Conservation (phyloP, 2,888 invertebrate genomes). For the Malacosoma neustria region DNA sequence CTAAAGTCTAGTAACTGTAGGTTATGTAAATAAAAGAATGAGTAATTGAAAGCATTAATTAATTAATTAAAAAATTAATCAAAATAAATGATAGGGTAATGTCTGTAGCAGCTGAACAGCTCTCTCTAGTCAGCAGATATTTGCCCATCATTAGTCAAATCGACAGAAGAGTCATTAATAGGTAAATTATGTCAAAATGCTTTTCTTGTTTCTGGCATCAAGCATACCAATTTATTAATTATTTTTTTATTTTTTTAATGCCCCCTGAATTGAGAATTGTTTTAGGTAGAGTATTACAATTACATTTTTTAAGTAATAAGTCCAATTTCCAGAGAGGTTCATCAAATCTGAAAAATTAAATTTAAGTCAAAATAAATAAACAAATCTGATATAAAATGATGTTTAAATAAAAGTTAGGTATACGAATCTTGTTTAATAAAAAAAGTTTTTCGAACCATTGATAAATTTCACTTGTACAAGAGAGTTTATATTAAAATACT, state of each 20-base stretch:
- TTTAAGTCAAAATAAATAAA: conserved; percentile 1
- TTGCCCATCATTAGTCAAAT: conserved; percentile 10
- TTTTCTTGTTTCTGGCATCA: conserved; percentile 11
- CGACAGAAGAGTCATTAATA: conserved; percentile 7
- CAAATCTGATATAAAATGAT: background rate
- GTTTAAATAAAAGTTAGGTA: conserved; percentile 4
- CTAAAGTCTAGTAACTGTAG: conserved; percentile 1
- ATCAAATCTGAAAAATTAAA: conserved; percentile 6
- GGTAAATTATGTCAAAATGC: conserved; percentile 9
- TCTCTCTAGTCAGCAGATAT: conserved; percentile 3
- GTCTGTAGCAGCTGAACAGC: background rate
- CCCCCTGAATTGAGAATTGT: conserved; percentile 4
- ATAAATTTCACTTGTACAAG: conserved; percentile 9
- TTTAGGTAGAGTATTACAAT: conserved; percentile 2
- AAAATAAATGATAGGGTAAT: background rate
- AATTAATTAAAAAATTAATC: background rate
- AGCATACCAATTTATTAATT: conserved; percentile 8
- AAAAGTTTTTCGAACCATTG: conserved; percentile 6
- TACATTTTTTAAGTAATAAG: conserved; percentile 5
- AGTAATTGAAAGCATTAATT: background rate
- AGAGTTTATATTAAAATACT: conserved; percentile 10
- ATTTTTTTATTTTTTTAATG: conserved; percentile 10
- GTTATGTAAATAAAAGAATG: background rate
- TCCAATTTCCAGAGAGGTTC: conserved; percentile 3
- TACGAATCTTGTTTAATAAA: conserved; percentile 4